Evolutionary conservation across 2,888 invertebrate genomes (phyloP), one percentile per base, ranked within the genome.

Genomic region (Brachylomia viminalis): DNA sequence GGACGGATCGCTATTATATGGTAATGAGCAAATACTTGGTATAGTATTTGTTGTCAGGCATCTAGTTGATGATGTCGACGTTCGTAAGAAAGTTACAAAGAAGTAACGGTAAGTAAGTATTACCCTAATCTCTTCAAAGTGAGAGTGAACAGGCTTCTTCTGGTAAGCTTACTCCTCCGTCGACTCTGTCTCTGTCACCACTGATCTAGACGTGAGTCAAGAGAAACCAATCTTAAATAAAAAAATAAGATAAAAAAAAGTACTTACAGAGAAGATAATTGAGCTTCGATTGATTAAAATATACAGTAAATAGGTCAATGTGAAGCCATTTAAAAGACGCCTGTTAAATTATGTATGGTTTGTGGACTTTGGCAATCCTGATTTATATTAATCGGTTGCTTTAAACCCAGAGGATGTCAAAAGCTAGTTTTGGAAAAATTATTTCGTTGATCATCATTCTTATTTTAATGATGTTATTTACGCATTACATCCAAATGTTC

Each of bases 271-370:
- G 54, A 10, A 72, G 54, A 6, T 72, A 30, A 30, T 56, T 75
- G 10, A 11, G 23, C 13, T 77, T 66, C 54, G 77, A 33, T 77
- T 76, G 13, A 52, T 76, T 62, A 64, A 23, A 45, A 62, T 8
- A n/a, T 38, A 47, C 17, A 38, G 30, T 38, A 38, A 56, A 66
- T 45, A 66, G 27, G 7, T 38, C 47, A 13, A 38, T 8, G 7
- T n/a, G 69, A 78, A 68, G 78, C 56, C 38, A n/a, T 30, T 38
- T 54, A 47, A 30, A 47, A 54, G 27, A 30, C 23, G 42, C 20
- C 10, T 72, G 42, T 75, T 30, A 20, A n/a, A 13, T 75, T 56
- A 66, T 54, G 1, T 47, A 45, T 3, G 8, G 54, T 30, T 7
- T 11, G 38, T 11, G 0, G 17, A 27, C 76, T 47, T 23, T 30